Base-by-base conservation (phyloP, 2,888 invertebrate genomes). In the Endomychus coccineus region DNA sequence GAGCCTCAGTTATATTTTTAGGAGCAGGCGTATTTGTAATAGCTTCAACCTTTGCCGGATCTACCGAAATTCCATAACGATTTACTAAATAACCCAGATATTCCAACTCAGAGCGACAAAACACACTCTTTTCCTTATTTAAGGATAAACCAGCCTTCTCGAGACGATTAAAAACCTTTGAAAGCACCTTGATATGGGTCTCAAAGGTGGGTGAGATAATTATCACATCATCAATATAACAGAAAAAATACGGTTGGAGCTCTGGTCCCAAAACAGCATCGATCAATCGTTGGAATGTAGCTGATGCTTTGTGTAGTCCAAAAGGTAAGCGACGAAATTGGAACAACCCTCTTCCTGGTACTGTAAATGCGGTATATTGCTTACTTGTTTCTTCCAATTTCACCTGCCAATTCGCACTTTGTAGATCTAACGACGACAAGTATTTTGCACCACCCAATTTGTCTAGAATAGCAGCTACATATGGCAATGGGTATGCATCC, bases 31-130 rank as follows among this genome's bases (percentile, higher is more conserved):
- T n/a, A n/a, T n/a, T n/a, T n/a, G n/a, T n/a, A n/a, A 48, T 48
- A 4, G 47, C 41, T 1, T 22, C 9, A 0, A 50, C 43, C 27
- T 42, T 48, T 0, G 48, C 45, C 2, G 48, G 46, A 28, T 51
- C 46, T 1, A 48, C 43, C 7, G 37, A 36, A 13, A 53, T 27
- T 2, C 55, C 55, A 1, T 48, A 14, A 4, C 34, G 29, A 32
- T 49, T 44, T 5, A 62, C 51, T 1, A 55, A 25, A 29, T 56
- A 56, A 3, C 61, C 59, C 6, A 61, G 38, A 35, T 50, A 56
- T 19, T 42, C 38, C 3, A 61, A 27, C 19, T 47, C 39, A 3
- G 30, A 27, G 3, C 34, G 16, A 21, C 42, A 47, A 39, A 54
- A 50, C 9, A 42, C 12, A 32, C 47, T 45, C 27, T 59, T 56